These are phyloP conservation scores for Aspidiotus destructor DNA, from an alignment of 2,888 invertebrate species.

Conservation along the genomic window DNA sequence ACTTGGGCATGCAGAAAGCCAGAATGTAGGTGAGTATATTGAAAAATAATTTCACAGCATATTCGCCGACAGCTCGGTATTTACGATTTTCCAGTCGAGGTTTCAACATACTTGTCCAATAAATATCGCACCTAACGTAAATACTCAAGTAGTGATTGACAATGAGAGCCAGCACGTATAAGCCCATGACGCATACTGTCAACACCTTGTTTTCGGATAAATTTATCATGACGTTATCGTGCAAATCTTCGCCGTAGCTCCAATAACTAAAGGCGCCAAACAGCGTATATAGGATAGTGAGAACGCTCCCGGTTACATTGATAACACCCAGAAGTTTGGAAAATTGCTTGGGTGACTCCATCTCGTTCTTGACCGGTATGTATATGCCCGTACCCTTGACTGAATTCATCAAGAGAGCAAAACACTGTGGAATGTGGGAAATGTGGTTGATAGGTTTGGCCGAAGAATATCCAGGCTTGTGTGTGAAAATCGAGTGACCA, in stretches of 20 bases:
- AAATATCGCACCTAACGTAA: slow-evolving; percentile 9
- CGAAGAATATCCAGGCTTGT: background rate
- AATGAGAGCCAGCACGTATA: slow-evolving; percentile 6
- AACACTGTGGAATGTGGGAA: background rate
- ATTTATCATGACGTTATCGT: slow-evolving; percentile 79
- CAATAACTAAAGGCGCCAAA: slow-evolving; percentile 88
- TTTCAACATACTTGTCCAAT: slow-evolving; percentile 7
- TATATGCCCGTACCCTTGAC: slow-evolving; percentile 46
- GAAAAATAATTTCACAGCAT: background rate
- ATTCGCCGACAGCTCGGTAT: background rate
- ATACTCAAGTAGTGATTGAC: slow-evolving; percentile 5
- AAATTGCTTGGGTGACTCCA: slow-evolving; percentile 76
- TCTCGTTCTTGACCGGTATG: slow-evolving; percentile 85
- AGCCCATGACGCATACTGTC: background rate
- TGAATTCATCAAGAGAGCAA: slow-evolving; percentile 6
- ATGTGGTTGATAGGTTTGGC: background rate
- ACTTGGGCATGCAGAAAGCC: slow-evolving; percentile 11
- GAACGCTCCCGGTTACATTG: slow-evolving; percentile 67
- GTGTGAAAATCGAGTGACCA: background rate
- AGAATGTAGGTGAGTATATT: background rate
- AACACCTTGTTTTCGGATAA: slow-evolving; percentile 47
- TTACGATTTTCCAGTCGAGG: background rate
- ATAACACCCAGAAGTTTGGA: slow-evolving; percentile 71
- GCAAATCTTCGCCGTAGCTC: slow-evolving; percentile 60
- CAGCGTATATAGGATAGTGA: slow-evolving; percentile 68